Percentiles rank a stretch among this genome's conserved stretches.
These are phyloP conservation scores for Acipenser oxyrinchus DNA, from an alignment of 2,797 vertebrate genomes.

Conservation along the genomic window DNA sequence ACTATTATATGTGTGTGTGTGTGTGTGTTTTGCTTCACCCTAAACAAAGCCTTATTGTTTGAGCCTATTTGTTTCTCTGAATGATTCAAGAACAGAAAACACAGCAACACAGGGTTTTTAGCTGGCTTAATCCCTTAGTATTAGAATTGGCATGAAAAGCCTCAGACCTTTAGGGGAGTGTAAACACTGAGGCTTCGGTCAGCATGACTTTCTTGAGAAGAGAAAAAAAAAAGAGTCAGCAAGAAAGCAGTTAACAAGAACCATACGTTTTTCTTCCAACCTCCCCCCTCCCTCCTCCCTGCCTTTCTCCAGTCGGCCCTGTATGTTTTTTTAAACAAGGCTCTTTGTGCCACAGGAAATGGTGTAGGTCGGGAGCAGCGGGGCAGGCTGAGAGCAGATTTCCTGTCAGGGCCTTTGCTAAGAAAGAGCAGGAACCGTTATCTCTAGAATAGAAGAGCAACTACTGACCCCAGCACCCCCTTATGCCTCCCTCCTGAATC, in stretches of 20 bases:
- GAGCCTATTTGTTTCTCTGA: background rate
- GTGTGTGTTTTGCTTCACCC: background rate
- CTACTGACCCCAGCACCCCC: slow-evolving; percentile 45
- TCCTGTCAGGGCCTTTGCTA: slow-evolving; percentile 43
- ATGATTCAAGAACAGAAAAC: background rate
- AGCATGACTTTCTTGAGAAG: slow-evolving; percentile 11
- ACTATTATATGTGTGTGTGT: background rate
- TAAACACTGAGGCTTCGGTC: background rate
- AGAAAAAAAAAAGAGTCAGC: slow-evolving; percentile 22
- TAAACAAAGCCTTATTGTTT: slow-evolving; percentile 4
- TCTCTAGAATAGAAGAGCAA: slow-evolving; percentile 39
- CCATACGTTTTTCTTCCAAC: slow-evolving; percentile 40
- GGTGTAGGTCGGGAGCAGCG: slow-evolving; percentile 67
- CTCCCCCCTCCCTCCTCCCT: slow-evolving; percentile 27
- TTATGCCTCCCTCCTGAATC: slow-evolving; percentile 40
- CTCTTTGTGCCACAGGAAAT: slow-evolving; percentile 63
- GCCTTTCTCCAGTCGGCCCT: slow-evolving; percentile 45
- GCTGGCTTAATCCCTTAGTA: background rate
- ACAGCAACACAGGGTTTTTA: background rate
- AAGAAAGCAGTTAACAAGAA: slow-evolving; percentile 46
- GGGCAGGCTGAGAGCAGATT: slow-evolving; percentile 61
- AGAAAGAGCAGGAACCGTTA: slow-evolving; percentile 20
- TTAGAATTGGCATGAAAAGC: background rate
- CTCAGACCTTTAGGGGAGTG: background rate
- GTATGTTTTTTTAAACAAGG: slow-evolving; percentile 48